phyloP scores from a whole-genome alignment of 2,113 vertebrate species.

The Dendrocopos noguchii region DNA sequence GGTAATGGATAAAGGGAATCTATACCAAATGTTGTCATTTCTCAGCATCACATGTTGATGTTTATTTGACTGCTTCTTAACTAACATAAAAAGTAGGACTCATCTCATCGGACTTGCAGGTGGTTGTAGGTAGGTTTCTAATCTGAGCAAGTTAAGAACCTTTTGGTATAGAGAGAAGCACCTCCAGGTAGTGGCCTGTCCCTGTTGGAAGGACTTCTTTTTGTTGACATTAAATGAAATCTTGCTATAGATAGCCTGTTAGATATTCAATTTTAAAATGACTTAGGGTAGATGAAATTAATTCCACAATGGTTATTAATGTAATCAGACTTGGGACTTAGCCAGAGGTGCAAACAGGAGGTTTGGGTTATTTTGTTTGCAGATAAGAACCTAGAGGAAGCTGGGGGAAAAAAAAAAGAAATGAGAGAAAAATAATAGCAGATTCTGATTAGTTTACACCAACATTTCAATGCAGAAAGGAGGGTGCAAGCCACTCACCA shows the following conservation, averaged over 20 bases:
- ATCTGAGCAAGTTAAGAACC: not conserved
- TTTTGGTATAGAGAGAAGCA: not conserved
- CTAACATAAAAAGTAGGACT: not conserved
- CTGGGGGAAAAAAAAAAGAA: not conserved
- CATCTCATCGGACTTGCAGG: not conserved
- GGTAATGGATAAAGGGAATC: not conserved
- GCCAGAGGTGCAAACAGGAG: not conserved
- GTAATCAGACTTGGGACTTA: not conserved
- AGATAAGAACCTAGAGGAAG: slow-evolving; percentile 20
- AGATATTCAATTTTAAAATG: not conserved
- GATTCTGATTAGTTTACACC: not conserved
- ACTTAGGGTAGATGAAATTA: not conserved
- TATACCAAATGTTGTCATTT: not conserved
- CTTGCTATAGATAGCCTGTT: not conserved
- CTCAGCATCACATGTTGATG: not conserved
- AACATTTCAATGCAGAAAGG: slow-evolving; percentile 9
- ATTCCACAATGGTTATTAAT: not conserved
- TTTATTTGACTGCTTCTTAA: not conserved
- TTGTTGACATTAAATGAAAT: not conserved
- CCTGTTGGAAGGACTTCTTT: not conserved
- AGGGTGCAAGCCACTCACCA: not conserved
- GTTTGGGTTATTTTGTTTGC: slow-evolving; percentile 40
- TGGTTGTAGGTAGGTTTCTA: not conserved
- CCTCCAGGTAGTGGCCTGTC: not conserved
- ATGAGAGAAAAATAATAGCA: not conserved